Conservation (phyloP, 2,797 vertebrate species). For the Ciconia nigra region DNA sequence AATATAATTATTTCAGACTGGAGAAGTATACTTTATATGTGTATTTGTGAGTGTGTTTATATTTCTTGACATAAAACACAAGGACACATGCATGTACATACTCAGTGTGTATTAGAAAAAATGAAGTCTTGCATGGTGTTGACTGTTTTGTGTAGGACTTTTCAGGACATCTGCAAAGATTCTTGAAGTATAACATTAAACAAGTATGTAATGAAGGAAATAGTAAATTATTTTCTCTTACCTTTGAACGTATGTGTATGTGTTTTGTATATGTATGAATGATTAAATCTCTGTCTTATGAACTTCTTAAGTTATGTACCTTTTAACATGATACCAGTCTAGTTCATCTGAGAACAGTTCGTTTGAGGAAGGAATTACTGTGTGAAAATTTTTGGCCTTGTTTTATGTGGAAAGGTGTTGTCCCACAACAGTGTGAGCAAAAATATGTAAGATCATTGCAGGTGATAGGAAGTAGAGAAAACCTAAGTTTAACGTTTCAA, state of each 20-base stretch:
- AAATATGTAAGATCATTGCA: neutral
- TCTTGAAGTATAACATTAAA: neutral
- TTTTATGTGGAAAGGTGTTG: neutral
- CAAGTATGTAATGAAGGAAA: neutral
- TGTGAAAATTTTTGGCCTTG: neutral
- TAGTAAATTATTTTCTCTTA: neutral
- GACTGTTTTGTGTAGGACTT: neutral
- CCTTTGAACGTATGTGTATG: neutral
- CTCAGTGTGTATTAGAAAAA: neutral
- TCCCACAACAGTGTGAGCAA: accelerated
- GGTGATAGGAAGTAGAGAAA: neutral
- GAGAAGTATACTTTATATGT: neutral
- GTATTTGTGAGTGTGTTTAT: neutral
- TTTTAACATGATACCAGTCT: neutral
- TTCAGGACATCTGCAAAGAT: neutral
- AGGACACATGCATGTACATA: neutral
- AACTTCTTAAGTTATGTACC: neutral
- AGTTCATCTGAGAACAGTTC: neutral
- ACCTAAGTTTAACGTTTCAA: neutral
- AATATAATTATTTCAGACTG: neutral
- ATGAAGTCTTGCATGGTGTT: neutral
- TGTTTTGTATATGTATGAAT: neutral
- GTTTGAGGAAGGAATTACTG: neutral
- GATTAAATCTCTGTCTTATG: neutral
- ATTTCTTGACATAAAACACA: neutral